Percentiles rank a stretch among this genome's conserved stretches.
phyloP scores from a whole-genome alignment of 2,113 vertebrate genomes.

The Catagonus wagneri region DNA sequence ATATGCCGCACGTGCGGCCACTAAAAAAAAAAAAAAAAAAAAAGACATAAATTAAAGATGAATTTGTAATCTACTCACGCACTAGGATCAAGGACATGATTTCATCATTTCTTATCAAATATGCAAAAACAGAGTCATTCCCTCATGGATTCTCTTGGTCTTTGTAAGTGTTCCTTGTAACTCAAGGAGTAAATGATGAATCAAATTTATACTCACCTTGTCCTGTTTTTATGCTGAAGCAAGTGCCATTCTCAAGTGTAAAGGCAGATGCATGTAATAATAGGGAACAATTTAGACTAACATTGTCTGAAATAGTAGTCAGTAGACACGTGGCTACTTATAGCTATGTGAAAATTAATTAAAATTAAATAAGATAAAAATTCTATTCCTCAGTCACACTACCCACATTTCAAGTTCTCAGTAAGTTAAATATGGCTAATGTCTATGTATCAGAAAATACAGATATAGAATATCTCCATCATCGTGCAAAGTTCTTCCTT shows the following conservation, averaged over 20 bases:
- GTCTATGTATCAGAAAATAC: not conserved
- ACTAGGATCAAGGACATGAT: slow-evolving; percentile 73
- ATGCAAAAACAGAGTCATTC: slow-evolving; percentile 46
- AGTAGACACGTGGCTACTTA: not conserved
- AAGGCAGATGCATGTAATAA: not conserved
- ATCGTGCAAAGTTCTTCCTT: not conserved
- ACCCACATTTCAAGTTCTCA: not conserved
- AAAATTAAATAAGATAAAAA: slow-evolving; percentile 36
- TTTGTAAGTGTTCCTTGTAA: slow-evolving; percentile 16
- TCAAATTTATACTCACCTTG: slow-evolving; percentile 20
- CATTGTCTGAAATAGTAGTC: not conserved
- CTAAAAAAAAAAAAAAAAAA: no score
- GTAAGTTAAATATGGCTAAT: not conserved
- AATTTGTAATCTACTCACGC: slow-evolving; percentile 79
- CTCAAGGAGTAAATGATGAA: slow-evolving; percentile 63
- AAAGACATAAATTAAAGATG: slow-evolving; percentile 68
- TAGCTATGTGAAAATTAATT: not conserved
- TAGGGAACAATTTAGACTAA: not conserved
- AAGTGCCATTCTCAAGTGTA: not conserved
- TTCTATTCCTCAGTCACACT: not conserved
- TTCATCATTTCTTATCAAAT: slow-evolving; percentile 76
- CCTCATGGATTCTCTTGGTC: slow-evolving; percentile 60
- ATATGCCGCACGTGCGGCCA: no score
- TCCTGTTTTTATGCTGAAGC: not conserved
- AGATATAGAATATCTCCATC: not conserved